phyloP scores from a whole-genome alignment of 2,113 vertebrate species.

The Hydropotes inermis region DNA sequence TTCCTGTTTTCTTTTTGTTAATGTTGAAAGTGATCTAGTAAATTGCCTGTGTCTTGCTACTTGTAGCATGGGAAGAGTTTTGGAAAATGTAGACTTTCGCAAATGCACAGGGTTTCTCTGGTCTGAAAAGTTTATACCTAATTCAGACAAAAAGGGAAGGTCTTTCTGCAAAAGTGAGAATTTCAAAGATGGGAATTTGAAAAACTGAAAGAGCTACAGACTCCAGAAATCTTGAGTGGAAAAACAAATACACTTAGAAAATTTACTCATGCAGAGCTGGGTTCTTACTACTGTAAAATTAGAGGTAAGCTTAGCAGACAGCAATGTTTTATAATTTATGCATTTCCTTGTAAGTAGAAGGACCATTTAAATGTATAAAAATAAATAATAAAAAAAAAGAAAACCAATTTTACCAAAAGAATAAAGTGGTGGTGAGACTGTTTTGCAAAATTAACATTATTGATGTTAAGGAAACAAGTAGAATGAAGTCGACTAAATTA shows the following conservation, averaged over 20 bases:
- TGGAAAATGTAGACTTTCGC: background rate
- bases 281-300: background rate
- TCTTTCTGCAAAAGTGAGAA: background rate
- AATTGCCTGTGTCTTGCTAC: background rate
- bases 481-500: background rate
- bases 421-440: background rate
- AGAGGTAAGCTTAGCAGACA: background rate
- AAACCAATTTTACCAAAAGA: background rate
- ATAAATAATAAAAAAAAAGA: background rate
- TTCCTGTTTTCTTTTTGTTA: background rate
- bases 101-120: background rate
- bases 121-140: background rate
- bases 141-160: background rate
- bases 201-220: background rate
- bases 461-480: background rate
- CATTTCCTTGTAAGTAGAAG: background rate
- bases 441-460: background rate
- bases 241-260: background rate
- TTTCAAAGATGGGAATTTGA: background rate
- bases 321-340: background rate
- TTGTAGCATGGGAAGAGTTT: background rate
- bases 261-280: background rate
- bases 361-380: background rate
- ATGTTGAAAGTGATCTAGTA: background rate
- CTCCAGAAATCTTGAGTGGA: background rate